Base-by-base conservation (phyloP, 2,888 invertebrate genomes). In the Xylocampa areola region DNA sequence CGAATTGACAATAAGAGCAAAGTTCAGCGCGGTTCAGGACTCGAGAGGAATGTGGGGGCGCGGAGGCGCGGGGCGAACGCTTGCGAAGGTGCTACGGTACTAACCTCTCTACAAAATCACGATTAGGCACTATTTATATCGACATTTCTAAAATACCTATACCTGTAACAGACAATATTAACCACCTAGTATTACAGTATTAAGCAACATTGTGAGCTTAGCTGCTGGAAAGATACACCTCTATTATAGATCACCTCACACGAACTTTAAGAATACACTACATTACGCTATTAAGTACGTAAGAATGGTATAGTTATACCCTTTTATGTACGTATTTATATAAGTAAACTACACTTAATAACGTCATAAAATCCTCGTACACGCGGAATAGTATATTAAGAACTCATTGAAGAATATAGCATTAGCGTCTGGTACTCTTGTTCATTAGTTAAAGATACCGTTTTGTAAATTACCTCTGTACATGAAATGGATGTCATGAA, bases 1-100 rank as follows among this genome's bases (percentile, higher is more conserved):
- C 92, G 91, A 92, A 89, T 90, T 90, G 91, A 91, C 92, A 93
- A 92, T 92, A 91, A 93, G 93, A 92, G 89, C 92, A 94, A 92
- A 93, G 93, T 92, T 92, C 92, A 93, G 86, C 87, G 79, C 82
- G 86, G 92, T 90, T 91, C 90, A 91, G 92, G 91, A 91, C 91
- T 89, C 84, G 76, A 82, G 84, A 89, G 91, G 91, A 92, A 93
- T 93, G 92, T 85, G 78, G 82, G 88, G 88, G 86, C 82, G 87
- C 84, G 86, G 86, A 81, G 85, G 85, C 79, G 84, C 81, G 82
- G 82, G 84, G 81, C 76, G 79, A 80, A 80, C 80, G 81, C 80
- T 78, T 69, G 81, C 79, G 76, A 78, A 87, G 87, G 89, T 86
- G 86, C 87, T 85, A 82, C 82, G 84, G 84, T 81, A 82, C 77